Percentiles rank a stretch among this genome's conserved stretches.
Evolutionary conservation across 1,140 invertebrate genomes (phyloP).

Genomic region (Tetramorium alpestre): DNA sequence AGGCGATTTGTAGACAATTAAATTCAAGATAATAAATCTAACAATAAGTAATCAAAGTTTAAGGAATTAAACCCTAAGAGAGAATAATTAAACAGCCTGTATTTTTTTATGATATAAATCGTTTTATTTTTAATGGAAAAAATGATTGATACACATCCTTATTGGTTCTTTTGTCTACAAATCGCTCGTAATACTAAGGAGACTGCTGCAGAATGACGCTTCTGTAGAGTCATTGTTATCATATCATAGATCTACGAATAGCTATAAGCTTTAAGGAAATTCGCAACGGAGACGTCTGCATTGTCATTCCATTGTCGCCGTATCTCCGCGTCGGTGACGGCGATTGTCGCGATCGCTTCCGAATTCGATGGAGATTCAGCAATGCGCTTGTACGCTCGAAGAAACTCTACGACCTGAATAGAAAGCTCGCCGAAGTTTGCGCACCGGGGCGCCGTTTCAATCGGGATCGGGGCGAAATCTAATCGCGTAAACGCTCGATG

Average conservation of each 20-base stretch:
- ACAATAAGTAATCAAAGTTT: neutral
- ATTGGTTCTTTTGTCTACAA: neutral
- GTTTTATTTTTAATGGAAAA: neutral
- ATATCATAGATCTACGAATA: conserved; percentile 21
- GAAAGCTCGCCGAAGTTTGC: conserved; percentile 35
- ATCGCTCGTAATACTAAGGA: neutral
- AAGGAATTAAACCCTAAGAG: neutral
- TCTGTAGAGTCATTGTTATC: conserved; percentile 7
- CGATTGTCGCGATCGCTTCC: conserved; percentile 52
- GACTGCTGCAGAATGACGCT: neutral
- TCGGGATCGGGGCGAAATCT: conserved; percentile 61
- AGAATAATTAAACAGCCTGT: neutral
- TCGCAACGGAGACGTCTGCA: conserved; percentile 6
- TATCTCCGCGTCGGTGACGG: conserved; percentile 21
- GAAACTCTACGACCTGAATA: conserved; percentile 48
- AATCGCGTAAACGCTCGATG: conserved; percentile 66
- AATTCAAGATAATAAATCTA: neutral
- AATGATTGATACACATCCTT: neutral
- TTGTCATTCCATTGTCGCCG: conserved; percentile 44
- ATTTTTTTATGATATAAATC: neutral
- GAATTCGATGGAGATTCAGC: conserved; percentile 25
- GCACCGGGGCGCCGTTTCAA: conserved; percentile 30
- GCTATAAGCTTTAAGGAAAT: conserved; percentile 12
- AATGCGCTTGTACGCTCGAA: conserved; percentile 34
- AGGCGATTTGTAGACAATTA: neutral